Evolutionary conservation across 2,113 vertebrate genomes (phyloP).

Genomic region (Spilogale gracilis): DNA sequence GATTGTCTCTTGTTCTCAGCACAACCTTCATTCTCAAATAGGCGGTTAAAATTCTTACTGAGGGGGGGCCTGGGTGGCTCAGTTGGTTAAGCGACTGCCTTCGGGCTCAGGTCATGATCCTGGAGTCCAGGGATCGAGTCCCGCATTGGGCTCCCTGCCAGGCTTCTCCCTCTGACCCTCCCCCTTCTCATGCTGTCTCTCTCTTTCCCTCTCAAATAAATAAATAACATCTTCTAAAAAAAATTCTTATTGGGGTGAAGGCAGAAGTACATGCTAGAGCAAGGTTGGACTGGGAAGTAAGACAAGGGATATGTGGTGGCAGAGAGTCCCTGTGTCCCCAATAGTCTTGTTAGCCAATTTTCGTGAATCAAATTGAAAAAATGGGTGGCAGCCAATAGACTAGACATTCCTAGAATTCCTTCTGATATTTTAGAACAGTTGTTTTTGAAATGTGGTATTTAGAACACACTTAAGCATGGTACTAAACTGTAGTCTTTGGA

Average conservation of each 20-base stretch:
- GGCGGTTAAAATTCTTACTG: conserved; percentile 9
- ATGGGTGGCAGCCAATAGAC: background rate
- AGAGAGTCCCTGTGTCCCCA: background rate
- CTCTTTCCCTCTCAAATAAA: no score
- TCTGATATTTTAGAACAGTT: background rate
- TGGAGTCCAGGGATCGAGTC: no score
- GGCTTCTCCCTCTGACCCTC: no score
- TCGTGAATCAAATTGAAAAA: conserved; percentile 14
- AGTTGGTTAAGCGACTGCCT: no score
- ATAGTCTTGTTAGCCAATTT: background rate
- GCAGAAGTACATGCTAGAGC: background rate
- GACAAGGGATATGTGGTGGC: background rate
- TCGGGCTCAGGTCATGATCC: no score
- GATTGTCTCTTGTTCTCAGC: background rate
- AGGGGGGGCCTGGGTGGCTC: no score
- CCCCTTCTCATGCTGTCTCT: no score
- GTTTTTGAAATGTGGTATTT: background rate
- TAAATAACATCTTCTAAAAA: background rate
- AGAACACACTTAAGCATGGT: background rate
- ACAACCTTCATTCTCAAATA: background rate
- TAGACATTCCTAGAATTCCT: background rate
- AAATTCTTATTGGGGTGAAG: conserved; percentile 5
- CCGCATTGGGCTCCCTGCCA: no score
- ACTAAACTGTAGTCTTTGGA: background rate
- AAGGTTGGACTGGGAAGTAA: background rate